These are phyloP conservation scores for Drosophila neocordata DNA, from an alignment of 1,140 invertebrate genomes.

Conservation along the genomic window DNA sequence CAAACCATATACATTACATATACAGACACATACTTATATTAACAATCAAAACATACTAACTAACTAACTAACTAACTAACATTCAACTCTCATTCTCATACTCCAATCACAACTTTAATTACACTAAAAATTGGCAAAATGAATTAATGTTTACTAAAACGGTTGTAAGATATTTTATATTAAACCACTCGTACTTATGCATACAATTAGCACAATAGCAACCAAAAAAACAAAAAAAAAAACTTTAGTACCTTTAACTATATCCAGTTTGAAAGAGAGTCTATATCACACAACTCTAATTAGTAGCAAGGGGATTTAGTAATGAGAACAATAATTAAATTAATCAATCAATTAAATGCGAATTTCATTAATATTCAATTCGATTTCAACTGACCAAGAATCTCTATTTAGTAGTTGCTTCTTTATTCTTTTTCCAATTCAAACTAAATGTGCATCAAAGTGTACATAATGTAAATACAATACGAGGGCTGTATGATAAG, in stretches of 20 bases:
- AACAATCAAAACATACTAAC: too few relatives aligned
- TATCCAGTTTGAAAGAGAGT: neutral
- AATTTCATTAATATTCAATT: neutral
- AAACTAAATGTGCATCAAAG: neutral
- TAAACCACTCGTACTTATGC: neutral
- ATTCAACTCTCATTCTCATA: neutral
- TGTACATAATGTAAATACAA: too few relatives aligned
- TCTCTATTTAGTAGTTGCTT: slow-evolving; percentile 59
- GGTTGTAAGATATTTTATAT: neutral
- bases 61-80: too few relatives aligned
- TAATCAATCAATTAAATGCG: too few relatives aligned
- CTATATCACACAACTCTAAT: too few relatives aligned
- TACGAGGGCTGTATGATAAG: too few relatives aligned
- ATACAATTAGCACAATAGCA: slow-evolving; percentile 4
- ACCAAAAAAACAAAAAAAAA: neutral
- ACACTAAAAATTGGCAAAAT: neutral
- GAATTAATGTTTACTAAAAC: slow-evolving; percentile 2
- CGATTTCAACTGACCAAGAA: slow-evolving; percentile 65
- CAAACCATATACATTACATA: neutral
- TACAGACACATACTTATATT: too few relatives aligned
- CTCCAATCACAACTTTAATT: neutral
- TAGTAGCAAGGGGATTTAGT: too few relatives aligned
- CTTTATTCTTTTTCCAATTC: slow-evolving; percentile 23
- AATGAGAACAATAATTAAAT: too few relatives aligned
- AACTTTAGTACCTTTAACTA: neutral